Percentiles rank a stretch among this genome's conserved stretches.
phyloP scores from a whole-genome alignment of 2,888 invertebrate species.

The Subacronicta megacephala region DNA sequence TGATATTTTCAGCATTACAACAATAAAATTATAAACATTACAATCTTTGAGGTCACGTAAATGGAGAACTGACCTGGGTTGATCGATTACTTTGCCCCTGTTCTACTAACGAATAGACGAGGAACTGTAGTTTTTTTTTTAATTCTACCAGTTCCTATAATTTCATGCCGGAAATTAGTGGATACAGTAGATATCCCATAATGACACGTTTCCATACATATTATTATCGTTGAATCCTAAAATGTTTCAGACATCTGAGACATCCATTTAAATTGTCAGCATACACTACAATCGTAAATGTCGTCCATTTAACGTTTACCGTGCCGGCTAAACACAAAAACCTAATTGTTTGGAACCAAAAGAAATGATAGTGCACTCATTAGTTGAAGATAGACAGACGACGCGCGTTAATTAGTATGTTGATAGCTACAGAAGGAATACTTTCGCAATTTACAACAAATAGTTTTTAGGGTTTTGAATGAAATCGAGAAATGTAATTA shows the following conservation, averaged over 20 bases:
- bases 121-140: too few relatives aligned
- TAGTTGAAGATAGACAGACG: slow-evolving; percentile 27
- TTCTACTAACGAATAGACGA: too few relatives aligned
- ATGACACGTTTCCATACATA: slow-evolving; percentile 1
- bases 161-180: neutral
- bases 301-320: slow-evolving; percentile 45
- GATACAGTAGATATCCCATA: neutral
- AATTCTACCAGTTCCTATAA: neutral
- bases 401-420: slow-evolving; percentile 38
- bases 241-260: slow-evolving; percentile 10
- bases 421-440: slow-evolving; percentile 30
- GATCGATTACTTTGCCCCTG: too few relatives aligned
- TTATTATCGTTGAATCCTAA: slow-evolving; percentile 18
- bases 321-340: slow-evolving; percentile 33
- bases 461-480: too few relatives aligned
- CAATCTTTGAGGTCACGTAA: too few relatives aligned
- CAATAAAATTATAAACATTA: too few relatives aligned
- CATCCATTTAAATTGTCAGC: slow-evolving; percentile 36
- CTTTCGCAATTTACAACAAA: slow-evolving; percentile 35
- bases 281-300: slow-evolving; percentile 43
- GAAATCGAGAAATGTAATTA: too few relatives aligned
- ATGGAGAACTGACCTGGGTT: too few relatives aligned
- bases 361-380: slow-evolving; percentile 47
- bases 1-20: too few relatives aligned
- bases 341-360: slow-evolving; percentile 49